These are phyloP conservation scores for Ciconia stormi DNA, from an alignment of 2,113 vertebrate genomes.

Conservation along the genomic window DNA sequence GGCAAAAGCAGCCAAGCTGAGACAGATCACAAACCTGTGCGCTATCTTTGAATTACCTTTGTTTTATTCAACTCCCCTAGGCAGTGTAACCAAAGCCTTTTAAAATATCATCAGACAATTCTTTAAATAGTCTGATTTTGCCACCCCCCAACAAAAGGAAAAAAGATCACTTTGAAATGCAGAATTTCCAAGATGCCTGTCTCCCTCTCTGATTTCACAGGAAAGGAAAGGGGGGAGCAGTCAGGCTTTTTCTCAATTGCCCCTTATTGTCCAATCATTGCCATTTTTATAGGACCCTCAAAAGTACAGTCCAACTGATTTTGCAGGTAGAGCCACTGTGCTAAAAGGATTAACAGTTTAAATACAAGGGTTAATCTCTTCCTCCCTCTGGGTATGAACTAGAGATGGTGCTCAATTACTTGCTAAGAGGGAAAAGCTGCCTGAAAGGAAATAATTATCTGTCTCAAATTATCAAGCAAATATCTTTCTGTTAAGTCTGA, in stretches of 20 bases:
- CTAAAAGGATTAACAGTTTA: not conserved
- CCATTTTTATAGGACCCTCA: not conserved
- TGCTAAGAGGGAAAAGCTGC: not conserved
- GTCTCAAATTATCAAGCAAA: not conserved
- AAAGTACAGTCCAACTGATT: not conserved
- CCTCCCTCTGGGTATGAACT: not conserved
- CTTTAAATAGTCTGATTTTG: constrained; percentile 46
- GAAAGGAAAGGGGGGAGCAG: not conserved
- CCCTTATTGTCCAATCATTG: not conserved
- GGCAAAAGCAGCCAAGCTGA: not conserved
- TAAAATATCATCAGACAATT: constrained; percentile 34
- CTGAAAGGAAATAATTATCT: not conserved
- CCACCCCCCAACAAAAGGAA: not conserved
- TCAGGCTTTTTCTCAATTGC: not conserved
- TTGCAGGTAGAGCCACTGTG: not conserved
- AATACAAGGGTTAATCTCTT: not conserved
- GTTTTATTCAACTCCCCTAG: constrained; percentile 40
- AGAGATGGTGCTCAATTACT: not conserved
- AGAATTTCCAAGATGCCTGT: not conserved
- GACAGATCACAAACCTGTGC: constrained; percentile 26
- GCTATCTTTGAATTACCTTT: constrained; percentile 24
- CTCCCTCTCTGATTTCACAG: not conserved
- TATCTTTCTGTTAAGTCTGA: not conserved
- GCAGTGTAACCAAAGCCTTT: constrained; percentile 40
- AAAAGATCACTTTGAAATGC: constrained; percentile 15